Evolutionary conservation across 2,888 invertebrate genomes (phyloP).

Genomic region (Rugalucina vietnamica): DNA sequence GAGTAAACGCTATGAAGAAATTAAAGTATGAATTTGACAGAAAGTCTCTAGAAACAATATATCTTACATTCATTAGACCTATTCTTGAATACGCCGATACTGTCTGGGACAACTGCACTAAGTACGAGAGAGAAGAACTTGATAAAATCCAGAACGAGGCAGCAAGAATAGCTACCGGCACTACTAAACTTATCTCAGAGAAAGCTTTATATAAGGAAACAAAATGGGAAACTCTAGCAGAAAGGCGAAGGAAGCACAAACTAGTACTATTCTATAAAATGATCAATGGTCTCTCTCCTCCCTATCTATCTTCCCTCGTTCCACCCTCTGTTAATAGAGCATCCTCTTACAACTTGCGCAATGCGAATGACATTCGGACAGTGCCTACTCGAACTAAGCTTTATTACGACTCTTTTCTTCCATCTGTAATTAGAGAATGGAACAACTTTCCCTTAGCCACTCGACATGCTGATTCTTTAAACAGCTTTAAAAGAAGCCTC

Average conservation of each 20-base stretch:
- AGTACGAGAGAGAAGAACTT: slow-evolving; percentile 4
- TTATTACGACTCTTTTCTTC: background rate
- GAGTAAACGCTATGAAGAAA: too few species aligned
- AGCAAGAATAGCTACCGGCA: slow-evolving; percentile 23
- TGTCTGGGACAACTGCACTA: slow-evolving; percentile 28
- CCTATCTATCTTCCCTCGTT: background rate
- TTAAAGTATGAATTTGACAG: too few species aligned
- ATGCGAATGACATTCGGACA: background rate
- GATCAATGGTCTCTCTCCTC: background rate
- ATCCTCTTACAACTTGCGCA: background rate
- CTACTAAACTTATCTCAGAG: slow-evolving; percentile 12
- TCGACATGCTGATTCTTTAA: background rate
- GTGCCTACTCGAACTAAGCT: background rate
- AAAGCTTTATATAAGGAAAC: slow-evolving; percentile 31
- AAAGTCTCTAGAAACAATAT: slow-evolving; percentile 20
- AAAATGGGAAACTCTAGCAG: slow-evolving; percentile 14
- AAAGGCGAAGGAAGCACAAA: slow-evolving; percentile 16
- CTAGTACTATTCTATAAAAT: slow-evolving; percentile 25
- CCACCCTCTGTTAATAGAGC: background rate
- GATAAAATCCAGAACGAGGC: slow-evolving; percentile 29
- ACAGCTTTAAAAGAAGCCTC: too few species aligned
- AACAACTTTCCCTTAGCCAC: background rate
- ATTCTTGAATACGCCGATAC: slow-evolving; percentile 32
- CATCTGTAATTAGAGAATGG: background rate
- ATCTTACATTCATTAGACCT: slow-evolving; percentile 21